These are phyloP conservation scores for Pocillopora meandrina DNA, from an alignment of 92 coral and sea anemone species.

Conservation along the genomic window DNA sequence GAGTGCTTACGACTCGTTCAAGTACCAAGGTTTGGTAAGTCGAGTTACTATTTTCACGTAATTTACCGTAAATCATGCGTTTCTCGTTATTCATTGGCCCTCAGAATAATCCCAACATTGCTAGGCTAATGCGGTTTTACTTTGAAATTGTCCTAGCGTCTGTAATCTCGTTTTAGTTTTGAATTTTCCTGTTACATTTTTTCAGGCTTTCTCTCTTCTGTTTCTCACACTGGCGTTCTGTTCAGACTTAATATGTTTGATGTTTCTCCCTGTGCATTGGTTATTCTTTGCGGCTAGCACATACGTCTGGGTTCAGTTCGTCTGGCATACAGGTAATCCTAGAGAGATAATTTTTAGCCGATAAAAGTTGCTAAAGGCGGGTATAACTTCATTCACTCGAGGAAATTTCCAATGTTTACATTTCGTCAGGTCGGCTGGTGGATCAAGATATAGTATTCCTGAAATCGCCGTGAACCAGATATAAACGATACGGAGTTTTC, in stretches of 20 bases:
- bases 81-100: constrained; percentile 37
- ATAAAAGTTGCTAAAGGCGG: constrained; percentile 1
- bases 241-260: constrained; percentile 90
- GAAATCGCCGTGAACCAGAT: constrained; percentile 14
- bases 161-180: constrained; percentile 14
- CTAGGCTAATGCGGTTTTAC: constrained; percentile 36
- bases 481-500: constrained; percentile 8
- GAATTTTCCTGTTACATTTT: constrained; percentile 17
- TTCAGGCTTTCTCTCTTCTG: constrained; percentile 95
- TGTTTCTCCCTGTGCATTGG: constrained; percentile 97
- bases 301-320: constrained; percentile 99
- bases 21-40: constrained; percentile 99
- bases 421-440: constrained; percentile 25
- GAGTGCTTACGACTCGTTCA: constrained; percentile 99
- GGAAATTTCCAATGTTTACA: constrained; percentile 45
- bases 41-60: constrained; percentile 23
- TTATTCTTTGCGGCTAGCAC: constrained; percentile 99
- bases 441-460: constrained; percentile 3
- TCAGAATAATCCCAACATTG: constrained; percentile 31
- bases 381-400: constrained; percentile 7
- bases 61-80: constrained; percentile 14
- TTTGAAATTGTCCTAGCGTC: not conserved
- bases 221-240: constrained; percentile 96
- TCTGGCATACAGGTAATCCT: constrained; percentile 96
- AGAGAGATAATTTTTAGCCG: not conserved